Base-by-base conservation (phyloP, 1,140 invertebrate species). In the Laupala kohalensis region DNA sequence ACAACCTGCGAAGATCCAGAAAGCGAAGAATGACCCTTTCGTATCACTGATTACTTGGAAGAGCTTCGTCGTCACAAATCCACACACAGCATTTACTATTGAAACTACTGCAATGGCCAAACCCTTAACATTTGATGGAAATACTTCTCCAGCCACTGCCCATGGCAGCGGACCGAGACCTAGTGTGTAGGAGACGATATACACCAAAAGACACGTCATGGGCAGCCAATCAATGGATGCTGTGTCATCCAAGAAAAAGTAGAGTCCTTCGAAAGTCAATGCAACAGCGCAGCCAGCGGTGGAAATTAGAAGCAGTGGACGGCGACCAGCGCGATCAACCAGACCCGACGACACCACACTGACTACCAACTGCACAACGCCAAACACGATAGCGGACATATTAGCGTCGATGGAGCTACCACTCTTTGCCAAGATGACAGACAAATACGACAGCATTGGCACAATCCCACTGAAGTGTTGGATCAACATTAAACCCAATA, bases 401-500 rank as follows among this genome's bases (percentile, higher is more conserved):
- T 53, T 64, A 13, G 69, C 29, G 0, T 79, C 81, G 0, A 85
- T 82, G 0, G 84, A 81, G 24, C 86, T 75, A 2, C 80, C 81
- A 23, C 80, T 81, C 71, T 82, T 83, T 19, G 19, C 9, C 1
- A 53, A 53, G 26, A 83, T 80, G 28, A 81, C 80, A 23, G 88
- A 84, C 26, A 88, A 87, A 74, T 90, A 91, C 12, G 88, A 88
- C 74, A 90, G 87, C 62, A 91, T 85, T 0, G 87, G 89, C 62
- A 87, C 83, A 24, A 86, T 83, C 12, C 89, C 90, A 30, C 86
- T 87, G 77, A 90, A 85, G 75, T 91, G 90, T 75, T 91, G 90
- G 19, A 90, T 77, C 76, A 79, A 77, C 76, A 84, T 79, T 15
- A 84, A 74, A 26, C 85, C 86, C n/a, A 87, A 76, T 13, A 83